These are phyloP conservation scores for Mastomys coucha DNA, from an alignment of 2,113 vertebrate genomes.

Conservation along the genomic window DNA sequence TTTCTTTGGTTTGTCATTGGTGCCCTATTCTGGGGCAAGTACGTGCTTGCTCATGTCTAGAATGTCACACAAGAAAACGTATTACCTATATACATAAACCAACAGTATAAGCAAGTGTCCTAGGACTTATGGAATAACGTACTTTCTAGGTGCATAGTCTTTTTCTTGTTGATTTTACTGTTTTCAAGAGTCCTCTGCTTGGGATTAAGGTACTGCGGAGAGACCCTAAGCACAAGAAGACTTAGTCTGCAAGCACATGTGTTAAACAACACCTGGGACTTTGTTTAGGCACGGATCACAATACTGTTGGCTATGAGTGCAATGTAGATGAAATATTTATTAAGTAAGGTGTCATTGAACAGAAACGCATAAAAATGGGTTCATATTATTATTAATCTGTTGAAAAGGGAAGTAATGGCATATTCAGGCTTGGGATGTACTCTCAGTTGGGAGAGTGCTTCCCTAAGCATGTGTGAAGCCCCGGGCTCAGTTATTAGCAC, in stretches of 20 bases:
- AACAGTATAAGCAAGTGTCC: too few relatives aligned
- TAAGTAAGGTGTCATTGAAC: neutral
- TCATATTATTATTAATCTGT: too few relatives aligned
- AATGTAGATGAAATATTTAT: neutral
- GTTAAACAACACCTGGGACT: neutral
- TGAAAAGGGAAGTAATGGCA: neutral
- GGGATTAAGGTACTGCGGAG: neutral
- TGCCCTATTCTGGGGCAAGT: neutral
- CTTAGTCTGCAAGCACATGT: neutral
- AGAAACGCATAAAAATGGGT: neutral
- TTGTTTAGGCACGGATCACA: too few relatives aligned
- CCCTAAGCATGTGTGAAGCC: too few relatives aligned
- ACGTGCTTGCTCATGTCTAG: neutral
- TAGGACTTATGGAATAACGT: rapidly evolving
- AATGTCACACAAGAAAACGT: neutral
- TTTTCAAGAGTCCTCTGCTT: neutral
- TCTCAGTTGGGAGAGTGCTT: neutral
- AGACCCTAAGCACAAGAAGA: neutral
- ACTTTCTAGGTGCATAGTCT: rapidly evolving
- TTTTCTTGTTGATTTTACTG: neutral
- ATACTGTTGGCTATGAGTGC: too few relatives aligned
- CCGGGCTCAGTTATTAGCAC: neutral
- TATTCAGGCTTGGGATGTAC: neutral
- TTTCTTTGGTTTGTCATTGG: neutral
- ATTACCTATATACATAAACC: neutral